Conservation (phyloP, 2,797 vertebrate genomes). For the Anabacerthia variegaticeps region DNA sequence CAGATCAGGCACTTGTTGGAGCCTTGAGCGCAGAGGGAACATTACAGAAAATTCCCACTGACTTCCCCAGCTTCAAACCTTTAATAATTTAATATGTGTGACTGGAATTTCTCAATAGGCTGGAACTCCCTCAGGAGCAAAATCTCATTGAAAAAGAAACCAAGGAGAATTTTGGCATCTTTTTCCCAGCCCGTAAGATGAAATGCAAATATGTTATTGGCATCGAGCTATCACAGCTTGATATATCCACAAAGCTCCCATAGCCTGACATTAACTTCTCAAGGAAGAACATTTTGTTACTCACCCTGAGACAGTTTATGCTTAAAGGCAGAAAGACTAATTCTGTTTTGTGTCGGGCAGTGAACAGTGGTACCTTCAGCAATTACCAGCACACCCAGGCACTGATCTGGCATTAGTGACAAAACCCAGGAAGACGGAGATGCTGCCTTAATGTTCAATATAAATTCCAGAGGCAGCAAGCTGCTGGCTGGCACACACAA, state of each 20-base stretch:
- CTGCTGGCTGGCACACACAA: background rate
- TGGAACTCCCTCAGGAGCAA: constrained; percentile 4
- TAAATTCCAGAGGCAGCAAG: background rate
- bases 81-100: constrained; percentile 2
- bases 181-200: constrained; percentile 11
- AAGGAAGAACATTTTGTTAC: constrained; percentile 57
- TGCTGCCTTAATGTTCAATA: background rate
- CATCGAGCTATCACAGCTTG: constrained; percentile 43
- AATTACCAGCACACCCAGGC: background rate
- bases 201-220: constrained; percentile 61
- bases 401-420: background rate
- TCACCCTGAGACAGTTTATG: constrained; percentile 5
- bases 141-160: constrained; percentile 51
- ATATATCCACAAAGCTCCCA: constrained; percentile 33
- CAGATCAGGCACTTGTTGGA: constrained; percentile 11
- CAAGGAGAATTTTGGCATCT: constrained; percentile 37
- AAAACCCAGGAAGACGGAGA: background rate
- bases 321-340: constrained; percentile 16
- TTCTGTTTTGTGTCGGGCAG: constrained; percentile 4
- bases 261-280: constrained; percentile 48
- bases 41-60: background rate
- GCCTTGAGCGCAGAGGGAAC: background rate
- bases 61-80: background rate
- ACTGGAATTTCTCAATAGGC: constrained; percentile 14
- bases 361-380: background rate